Evolutionary conservation across 2,888 invertebrate species (phyloP), one percentile per base, ranked within the genome.

Genomic region (Eurytoma californica): DNA sequence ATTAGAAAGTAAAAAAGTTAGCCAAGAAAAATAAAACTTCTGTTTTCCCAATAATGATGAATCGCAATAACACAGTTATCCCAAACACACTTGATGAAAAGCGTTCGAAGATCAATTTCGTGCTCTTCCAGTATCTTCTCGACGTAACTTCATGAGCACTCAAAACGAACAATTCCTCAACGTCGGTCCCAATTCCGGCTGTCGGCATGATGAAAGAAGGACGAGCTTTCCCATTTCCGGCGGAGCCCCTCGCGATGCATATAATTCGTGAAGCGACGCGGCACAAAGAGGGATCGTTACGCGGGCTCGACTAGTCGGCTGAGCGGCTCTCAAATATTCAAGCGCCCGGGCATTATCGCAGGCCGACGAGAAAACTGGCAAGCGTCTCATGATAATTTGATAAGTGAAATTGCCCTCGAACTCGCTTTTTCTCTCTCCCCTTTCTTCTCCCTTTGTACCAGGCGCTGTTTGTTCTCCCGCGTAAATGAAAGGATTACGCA

Each of bases 311-410:
- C 63, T 16, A 18, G 53, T 4, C 63, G 63, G 39, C n/a, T n/a
- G 53, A 63, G 18, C 63, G 63, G 30, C 39, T n/a, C 63, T 63
- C 63, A 63, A 63, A 63, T 63, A 63, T 63, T 63, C 63, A 63
- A 63, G 39, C 39, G 63, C 63, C 30, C 63, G 63, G 47, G 39
- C 39, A 63, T n/a, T 47, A 39, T 24, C 58, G 20, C 47, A 39
- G 63, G 5, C 3, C 18, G 63, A 14, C 16, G n/a, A 30, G 4
- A 28, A 63, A 30, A 28, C 30, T 30, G 7, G 28, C 9, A 39
- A 18, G 47, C 20, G 58, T 49, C 61, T 72, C 51, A 18, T 72
- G 51, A 72, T 72, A 72, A 72, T 72, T 72, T 51, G 51, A 61
- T 72, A 61, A 72, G 72, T 13, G 51, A 61, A 72, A 72, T 72